Conservation (phyloP, 2,888 invertebrate genomes). For the Caenorhabditis panamensis region DNA sequence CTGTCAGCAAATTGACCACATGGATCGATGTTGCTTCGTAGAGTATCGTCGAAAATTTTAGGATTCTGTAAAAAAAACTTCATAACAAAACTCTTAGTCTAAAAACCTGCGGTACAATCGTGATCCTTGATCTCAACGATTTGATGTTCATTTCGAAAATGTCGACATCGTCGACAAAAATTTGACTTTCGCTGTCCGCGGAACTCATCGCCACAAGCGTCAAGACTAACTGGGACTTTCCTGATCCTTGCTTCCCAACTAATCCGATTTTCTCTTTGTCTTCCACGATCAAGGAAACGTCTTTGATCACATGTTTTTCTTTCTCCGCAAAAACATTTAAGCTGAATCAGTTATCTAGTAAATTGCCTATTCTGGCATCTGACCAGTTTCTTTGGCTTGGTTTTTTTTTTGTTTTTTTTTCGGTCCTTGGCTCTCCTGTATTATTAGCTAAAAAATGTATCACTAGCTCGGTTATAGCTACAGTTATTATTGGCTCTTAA, state of each 20-base stretch:
- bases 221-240: slow-evolving; percentile 71
- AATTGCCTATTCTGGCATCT: too few relatives aligned
- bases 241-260: slow-evolving; percentile 81
- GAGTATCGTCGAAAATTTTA: slow-evolving; percentile 84
- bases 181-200: slow-evolving; percentile 70
- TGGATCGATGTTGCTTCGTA: slow-evolving; percentile 94
- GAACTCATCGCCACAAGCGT: slow-evolving; percentile 75
- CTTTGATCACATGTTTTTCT: slow-evolving; percentile 88
- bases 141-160: slow-evolving; percentile 89
- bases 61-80: slow-evolving; percentile 83
- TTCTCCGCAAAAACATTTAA: slow-evolving; percentile 69
- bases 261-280: slow-evolving; percentile 86
- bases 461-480: too few relatives aligned
- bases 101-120: slow-evolving; percentile 85
- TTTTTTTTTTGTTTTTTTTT: too few relatives aligned
- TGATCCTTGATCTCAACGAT: slow-evolving; percentile 89
- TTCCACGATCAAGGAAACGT: slow-evolving; percentile 85
- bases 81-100: too few relatives aligned
- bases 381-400: too few relatives aligned
- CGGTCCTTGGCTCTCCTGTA: too few relatives aligned
- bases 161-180: slow-evolving; percentile 78
- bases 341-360: too few relatives aligned
- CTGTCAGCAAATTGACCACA: slow-evolving; percentile 88
- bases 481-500: too few relatives aligned
- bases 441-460: too few relatives aligned